These are phyloP conservation scores for Eumerus sabulonum DNA, from an alignment of 2,888 invertebrate species.

Conservation along the genomic window DNA sequence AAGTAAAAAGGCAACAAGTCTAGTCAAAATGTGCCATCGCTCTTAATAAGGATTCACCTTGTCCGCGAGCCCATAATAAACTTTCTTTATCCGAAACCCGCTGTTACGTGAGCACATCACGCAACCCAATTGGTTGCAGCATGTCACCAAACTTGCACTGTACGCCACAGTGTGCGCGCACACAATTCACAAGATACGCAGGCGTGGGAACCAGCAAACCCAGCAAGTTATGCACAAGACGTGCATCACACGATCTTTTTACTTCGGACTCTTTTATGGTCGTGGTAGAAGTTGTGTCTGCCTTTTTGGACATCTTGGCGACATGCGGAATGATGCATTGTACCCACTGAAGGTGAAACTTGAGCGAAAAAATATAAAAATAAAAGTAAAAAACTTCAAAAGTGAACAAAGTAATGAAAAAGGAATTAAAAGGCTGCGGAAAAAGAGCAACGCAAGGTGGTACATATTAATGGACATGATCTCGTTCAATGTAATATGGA, in stretches of 20 bases:
- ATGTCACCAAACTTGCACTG: constrained; percentile 28
- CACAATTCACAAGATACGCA: constrained; percentile 26
- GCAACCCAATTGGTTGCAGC: constrained; percentile 43
- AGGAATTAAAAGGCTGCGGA: too few species aligned
- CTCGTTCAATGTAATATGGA: too few species aligned
- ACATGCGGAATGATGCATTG: constrained; percentile 38
- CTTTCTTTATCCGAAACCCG: constrained; percentile 55
- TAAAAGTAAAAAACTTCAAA: constrained; percentile 1
- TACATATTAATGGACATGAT: too few species aligned
- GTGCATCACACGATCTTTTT: constrained; percentile 50
- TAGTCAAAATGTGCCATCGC: constrained; percentile 51
- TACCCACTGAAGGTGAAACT: not conserved
- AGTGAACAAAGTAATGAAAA: too few species aligned
- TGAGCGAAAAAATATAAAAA: not conserved
- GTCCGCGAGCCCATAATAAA: constrained; percentile 51
- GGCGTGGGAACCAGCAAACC: constrained; percentile 49
- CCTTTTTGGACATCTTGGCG: constrained; percentile 38
- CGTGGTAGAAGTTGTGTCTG: constrained; percentile 30
- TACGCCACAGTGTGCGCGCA: constrained; percentile 16
- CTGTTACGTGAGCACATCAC: constrained; percentile 54
- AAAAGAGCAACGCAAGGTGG: too few species aligned
- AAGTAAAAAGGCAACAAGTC: constrained; percentile 14
- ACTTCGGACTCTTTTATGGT: constrained; percentile 42
- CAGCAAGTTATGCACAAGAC: constrained; percentile 28
- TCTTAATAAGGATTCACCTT: constrained; percentile 58